Evolutionary conservation across 30 jellyfish, hydroid and myxozoan genomes (phyloP).

Genomic region (Mastigias papua): DNA sequence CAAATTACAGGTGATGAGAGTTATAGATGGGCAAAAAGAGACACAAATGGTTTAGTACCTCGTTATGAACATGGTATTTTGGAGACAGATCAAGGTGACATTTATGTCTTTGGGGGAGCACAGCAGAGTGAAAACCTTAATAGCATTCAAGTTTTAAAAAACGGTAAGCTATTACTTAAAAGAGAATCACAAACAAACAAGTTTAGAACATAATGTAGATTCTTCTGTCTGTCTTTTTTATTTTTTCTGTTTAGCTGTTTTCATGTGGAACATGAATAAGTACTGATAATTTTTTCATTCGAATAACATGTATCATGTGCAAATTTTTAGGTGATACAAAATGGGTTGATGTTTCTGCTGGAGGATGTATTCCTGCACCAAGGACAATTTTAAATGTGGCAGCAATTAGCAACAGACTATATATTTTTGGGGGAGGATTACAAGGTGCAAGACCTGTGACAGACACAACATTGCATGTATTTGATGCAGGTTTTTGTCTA

Average conservation of each 20-base stretch:
- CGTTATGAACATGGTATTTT: constrained; percentile 78
- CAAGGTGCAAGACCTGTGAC: constrained; percentile 80
- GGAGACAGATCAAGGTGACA: constrained; percentile 29
- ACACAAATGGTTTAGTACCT: constrained; percentile 42
- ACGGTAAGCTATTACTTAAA: constrained; percentile 35
- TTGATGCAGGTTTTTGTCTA: constrained; percentile 60
- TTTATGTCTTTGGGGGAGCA: constrained; percentile 81
- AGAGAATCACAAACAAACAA: neutral
- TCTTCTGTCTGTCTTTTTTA: neutral
- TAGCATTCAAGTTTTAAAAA: constrained; percentile 49
- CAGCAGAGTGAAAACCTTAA: constrained; percentile 40
- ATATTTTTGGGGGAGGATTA: constrained; percentile 82
- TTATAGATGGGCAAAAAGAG: constrained; percentile 44
- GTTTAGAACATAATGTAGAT: neutral
- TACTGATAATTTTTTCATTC: neutral
- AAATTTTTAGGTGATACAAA: constrained; percentile 17
- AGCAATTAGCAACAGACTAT: constrained; percentile 44
- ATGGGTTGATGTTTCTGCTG: constrained; percentile 16
- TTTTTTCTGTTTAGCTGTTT: neutral
- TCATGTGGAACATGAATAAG: neutral
- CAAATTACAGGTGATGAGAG: constrained; percentile 12
- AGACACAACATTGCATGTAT: constrained; percentile 62
- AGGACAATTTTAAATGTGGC: constrained; percentile 75
- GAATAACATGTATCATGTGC: neutral
- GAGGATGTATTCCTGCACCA: constrained; percentile 60